Base-by-base conservation (phyloP, 1,140 invertebrate species). In the Dermatophagoides farinae region DNA sequence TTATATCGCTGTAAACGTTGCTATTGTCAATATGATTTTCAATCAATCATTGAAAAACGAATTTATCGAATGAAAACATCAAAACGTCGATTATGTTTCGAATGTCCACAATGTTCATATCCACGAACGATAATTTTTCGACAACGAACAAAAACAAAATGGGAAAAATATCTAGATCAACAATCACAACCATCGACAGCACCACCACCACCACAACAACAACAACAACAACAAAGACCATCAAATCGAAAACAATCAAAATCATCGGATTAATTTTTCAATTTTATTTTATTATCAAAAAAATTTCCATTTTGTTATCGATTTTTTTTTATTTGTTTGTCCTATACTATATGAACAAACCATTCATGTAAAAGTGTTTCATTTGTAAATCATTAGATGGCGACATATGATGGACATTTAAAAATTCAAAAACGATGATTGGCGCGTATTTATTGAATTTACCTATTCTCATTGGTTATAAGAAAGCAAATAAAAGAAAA, bases 1-100 rank as follows among this genome's bases (percentile, higher is more conserved):
- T 23, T 25, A 23, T 55, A 25, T 40, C 53, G 53, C 23, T 55
- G 53, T 25, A 55, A 55, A 44, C 53, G 31, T 44, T 55, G 53
- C 23, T 55, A 20, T 38, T 39, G 38, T 44, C 53, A 55, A 25
- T 55, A 55, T 25, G 14, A 55, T 25, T 55, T 55, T 55, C 23
- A 38, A 14, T 12, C 14, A 55, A 44, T n/a, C 4, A 41, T n/a
- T 38, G 1, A 4, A 12, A 52, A 38, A 55, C n/a, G n/a, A 55
- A 23, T n/a, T 39, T n/a, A 5, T 44, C 12, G 23, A 44, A 44
- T 44, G 5, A 23, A 40, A 41, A 25, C 23, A 16, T 25, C 12
- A 39, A 55, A 55, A 14, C 25, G n/a, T n/a, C 25, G 23, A 25
- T 23, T 55, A 41, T 18, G 12, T 11, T 25, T 55, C 2, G 1